Base-by-base conservation (phyloP, 2,888 invertebrate species). In the Merodon equestris region DNA sequence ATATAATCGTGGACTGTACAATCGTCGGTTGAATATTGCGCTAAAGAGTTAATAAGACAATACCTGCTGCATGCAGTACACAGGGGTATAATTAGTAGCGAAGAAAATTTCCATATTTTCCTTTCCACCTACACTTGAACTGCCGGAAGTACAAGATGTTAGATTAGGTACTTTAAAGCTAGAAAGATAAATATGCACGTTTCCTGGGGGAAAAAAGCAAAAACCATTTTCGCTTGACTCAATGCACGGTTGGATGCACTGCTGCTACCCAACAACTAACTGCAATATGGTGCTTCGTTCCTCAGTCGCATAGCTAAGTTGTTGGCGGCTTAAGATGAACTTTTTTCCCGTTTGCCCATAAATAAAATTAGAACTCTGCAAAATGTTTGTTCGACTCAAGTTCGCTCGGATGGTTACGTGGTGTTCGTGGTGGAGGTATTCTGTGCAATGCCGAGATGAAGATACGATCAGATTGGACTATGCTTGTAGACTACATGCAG, bases 301-400 rank as follows among this genome's bases (percentile, higher is more conserved):
- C 60, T 56, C 67, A 79, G 77, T 61, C 60, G 71, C 56, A 71
- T 36, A 38, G 66, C n/a, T 56, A 45, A 57, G 34, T 14, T 15
- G 15, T 34, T 15, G 4, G 9, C 12, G 13, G 64, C 2, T 3
- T 40, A 9, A 53, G 14, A 53, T 40, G 57, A 47, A 71, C 63
- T 57, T 74, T 70, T 68, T 74, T 66, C 53, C 68, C 64, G 63
- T 64, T 79, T 50, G 68, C 68, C 68, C 68, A 74, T 74, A 74
- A 74, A 79, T 74, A 74, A 79, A 79, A 79, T 79, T 79, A 79
- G 64, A 70, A 70, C 68, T 74, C 79, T 70, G 70, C 73, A 79
- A 79, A 40, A 79, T 58, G 68, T 74, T 74, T 63, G 73, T 79
- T 79, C 79, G 45, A 63, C 79, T 74, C 58, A 58, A 54, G 68